Evolutionary conservation across 2,113 vertebrate genomes (phyloP).

Genomic region (Ptilorrhoa leucosticta): DNA sequence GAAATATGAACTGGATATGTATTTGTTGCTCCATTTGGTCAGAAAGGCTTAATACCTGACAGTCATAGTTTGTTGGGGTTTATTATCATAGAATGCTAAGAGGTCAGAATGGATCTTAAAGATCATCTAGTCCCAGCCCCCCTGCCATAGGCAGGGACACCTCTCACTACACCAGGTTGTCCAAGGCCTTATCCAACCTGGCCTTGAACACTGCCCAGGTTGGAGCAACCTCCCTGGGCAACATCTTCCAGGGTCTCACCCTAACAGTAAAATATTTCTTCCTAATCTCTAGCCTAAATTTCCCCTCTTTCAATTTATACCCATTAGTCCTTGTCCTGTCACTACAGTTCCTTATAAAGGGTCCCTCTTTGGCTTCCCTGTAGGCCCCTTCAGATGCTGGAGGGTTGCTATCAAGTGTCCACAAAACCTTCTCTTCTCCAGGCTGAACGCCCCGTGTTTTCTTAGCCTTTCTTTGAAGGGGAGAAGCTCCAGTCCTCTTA

Average conservation of each 20-base stretch:
- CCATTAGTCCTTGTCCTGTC: neutral
- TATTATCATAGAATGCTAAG: neutral
- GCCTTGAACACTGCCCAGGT: neutral
- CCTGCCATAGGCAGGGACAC: neutral
- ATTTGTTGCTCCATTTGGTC: neutral
- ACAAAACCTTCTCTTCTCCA: neutral
- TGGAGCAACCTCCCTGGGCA: neutral
- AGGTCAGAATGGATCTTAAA: neutral
- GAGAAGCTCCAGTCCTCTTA: neutral
- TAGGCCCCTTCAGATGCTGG: neutral
- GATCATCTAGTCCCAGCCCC: neutral
- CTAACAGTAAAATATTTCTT: neutral
- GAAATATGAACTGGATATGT: neutral
- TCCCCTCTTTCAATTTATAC: neutral
- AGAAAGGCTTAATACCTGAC: neutral
- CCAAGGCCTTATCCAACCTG: neutral
- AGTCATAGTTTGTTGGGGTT: neutral
- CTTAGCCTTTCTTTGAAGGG: neutral
- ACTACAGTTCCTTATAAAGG: neutral
- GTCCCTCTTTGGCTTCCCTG: neutral
- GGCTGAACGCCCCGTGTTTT: neutral
- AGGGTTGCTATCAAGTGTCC: neutral
- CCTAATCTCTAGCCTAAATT: neutral
- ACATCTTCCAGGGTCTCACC: neutral
- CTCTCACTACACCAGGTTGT: neutral